Evolutionary conservation across 2,888 invertebrate species (phyloP), one percentile per base, ranked within the genome.

Genomic region (Brachylomia viminalis): DNA sequence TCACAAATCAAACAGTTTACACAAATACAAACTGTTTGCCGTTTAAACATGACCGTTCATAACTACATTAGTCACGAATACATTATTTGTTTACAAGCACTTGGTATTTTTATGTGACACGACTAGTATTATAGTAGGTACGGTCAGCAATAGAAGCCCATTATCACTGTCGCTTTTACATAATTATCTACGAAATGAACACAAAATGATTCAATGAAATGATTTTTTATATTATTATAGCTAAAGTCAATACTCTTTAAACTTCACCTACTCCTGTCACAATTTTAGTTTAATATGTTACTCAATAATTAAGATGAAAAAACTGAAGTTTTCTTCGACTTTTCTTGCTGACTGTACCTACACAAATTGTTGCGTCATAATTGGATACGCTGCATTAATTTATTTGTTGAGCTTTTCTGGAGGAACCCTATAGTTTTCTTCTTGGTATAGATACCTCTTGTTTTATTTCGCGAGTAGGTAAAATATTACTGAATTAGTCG

Each of bases 11-110:
- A 49, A 79, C 56, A 78, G 61, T 56, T 73, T n/a, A 56, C 45
- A 52, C 7, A 52, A 75, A 61, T 61, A 73, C 15, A 38, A 79
- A 65, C 27, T 47, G 59, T 79, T 74, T 30, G 8, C 30, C 30
- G 38, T 47, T 52, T 42, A 75, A 58, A 45, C 65, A 79, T 42
- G 4, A 27, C n/a, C 58, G 68, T 23, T 20, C 4, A 15, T 75
- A 59, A 75, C 58, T 54, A n/a, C 47, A 13, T 54, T 38, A 13
- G 75, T 65, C 79, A 79, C 80, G 79, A 74, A 79, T 27, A 52
- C 20, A 23, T 67, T 52, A 15, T 52, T 80, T 68, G 75, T 68
- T 47, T 10, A 75, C 45, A 58, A 54, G 33, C 30, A 58, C 45
- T 64, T 58, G 15, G 49, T 27, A 79, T 68, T 80, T 79, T 52